Base-by-base conservation (phyloP, 2,888 invertebrate genomes). In the Sceliomorpha sp. region DNA sequence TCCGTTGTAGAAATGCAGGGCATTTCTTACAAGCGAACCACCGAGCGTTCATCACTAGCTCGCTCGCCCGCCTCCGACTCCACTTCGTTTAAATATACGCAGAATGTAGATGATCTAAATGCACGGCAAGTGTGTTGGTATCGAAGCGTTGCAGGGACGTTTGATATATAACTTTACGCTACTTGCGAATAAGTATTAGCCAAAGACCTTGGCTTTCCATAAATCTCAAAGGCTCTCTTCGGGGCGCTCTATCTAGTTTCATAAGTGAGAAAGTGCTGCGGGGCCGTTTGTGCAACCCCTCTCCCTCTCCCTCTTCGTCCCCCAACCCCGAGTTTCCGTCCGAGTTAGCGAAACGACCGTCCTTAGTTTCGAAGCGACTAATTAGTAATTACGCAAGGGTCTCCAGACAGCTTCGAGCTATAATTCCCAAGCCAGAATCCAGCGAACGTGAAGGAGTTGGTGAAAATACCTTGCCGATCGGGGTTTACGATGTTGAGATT, bases 351-450 rank as follows among this genome's bases (percentile, higher is more conserved):
- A 63, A 71, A 73, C 67, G 55, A 64, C 67, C 70, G 42, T 72
- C 53, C 56, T 68, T 68, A 67, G 70, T 74, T 66, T 58, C 66
- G 76, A 76, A 77, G 74, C 72, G 76, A 73, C 71, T 76, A 77
- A 77, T 78, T 78, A 77, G 74, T 74, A 74, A 76, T 76, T 77
- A 63, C 72, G 50, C 72, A 37, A 53, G 59, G 64, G 58, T 48
- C 51, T 55, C 42, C 27, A 55, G 56, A 53, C 58, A 64, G 60
- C 58, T 58, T 40, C 45, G 39, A 66, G 58, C 58, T 51, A 32
- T 66, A 50, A 58, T 66, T 66, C 44, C n/a, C 58, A 9, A 29
- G n/a, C 26, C 29, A 47, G 55, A 63, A 63, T 55, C 55, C 55
- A 26, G 55, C 27, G 24, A 42, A 27, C 59, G 47, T 39, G 40